Evolutionary conservation across 2,888 invertebrate genomes (phyloP).

Genomic region (Sycophila texana): DNA sequence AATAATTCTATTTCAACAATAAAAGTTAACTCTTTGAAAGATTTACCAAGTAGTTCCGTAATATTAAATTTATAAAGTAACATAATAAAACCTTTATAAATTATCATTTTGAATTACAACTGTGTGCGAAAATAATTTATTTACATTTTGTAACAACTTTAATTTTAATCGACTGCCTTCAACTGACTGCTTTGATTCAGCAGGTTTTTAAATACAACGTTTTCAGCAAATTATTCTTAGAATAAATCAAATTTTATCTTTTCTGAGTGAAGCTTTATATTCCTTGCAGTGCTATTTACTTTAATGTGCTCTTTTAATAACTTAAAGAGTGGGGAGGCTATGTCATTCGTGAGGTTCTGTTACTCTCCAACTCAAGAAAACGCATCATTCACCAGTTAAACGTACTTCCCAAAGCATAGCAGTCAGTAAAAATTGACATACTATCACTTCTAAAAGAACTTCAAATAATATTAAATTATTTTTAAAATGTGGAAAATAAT

Average conservation of each 20-base stretch:
- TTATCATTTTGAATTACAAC: not conserved
- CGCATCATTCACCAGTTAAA: too few relatives aligned
- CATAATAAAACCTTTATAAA: not conserved
- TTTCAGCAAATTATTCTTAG: not conserved
- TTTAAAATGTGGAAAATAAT: not conserved
- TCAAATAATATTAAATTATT: not conserved
- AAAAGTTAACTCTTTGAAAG: conserved; percentile 20
- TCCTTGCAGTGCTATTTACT: not conserved
- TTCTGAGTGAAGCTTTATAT: not conserved
- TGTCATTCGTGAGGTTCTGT: too few relatives aligned
- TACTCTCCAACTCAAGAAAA: too few relatives aligned
- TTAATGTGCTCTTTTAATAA: too few relatives aligned
- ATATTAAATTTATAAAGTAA: conserved; percentile 22
- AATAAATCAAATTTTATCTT: not conserved
- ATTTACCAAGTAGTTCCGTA: conserved; percentile 20
- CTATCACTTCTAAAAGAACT: too few relatives aligned
- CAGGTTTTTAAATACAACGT: too few relatives aligned
- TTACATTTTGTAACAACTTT: not conserved
- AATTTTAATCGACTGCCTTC: not conserved
- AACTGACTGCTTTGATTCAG: too few relatives aligned
- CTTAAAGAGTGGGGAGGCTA: too few relatives aligned
- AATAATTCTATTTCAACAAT: conserved; percentile 43
- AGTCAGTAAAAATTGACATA: too few relatives aligned
- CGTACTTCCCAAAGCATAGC: too few relatives aligned
- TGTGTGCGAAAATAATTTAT: not conserved